Evolutionary conservation across 2,797 vertebrate species (phyloP).

Genomic region (Notamacropus eugenii): DNA sequence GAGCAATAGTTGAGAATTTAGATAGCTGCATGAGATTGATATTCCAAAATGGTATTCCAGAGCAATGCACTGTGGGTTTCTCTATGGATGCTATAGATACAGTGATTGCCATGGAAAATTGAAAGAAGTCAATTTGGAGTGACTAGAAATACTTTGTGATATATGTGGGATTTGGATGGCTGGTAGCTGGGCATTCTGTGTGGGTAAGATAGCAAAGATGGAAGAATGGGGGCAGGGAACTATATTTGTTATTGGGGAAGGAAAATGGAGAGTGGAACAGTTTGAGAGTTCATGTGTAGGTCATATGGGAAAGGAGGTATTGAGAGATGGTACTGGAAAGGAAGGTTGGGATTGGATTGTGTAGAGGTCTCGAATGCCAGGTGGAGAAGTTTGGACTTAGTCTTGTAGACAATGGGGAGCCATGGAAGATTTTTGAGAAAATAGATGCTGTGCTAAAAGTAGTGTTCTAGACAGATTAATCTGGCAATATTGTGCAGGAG

Average conservation of each 20-base stretch:
- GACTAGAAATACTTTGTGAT: neutral
- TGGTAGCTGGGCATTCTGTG: neutral
- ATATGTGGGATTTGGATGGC: neutral
- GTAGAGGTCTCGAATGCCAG: neutral
- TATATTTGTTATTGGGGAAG: neutral
- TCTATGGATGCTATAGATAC: neutral
- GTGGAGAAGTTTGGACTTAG: neutral
- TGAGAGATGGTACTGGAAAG: neutral
- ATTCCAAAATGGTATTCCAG: neutral
- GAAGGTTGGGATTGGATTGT: neutral
- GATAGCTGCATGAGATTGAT: neutral
- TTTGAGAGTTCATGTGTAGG: neutral
- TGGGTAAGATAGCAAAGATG: neutral
- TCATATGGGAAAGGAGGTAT: neutral
- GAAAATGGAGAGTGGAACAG: neutral
- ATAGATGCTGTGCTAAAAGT: neutral
- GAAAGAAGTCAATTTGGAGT: neutral
- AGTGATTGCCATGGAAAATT: neutral
- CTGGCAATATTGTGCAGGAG: neutral
- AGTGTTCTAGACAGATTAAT: neutral
- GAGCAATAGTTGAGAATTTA: neutral
- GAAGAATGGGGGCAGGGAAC: neutral
- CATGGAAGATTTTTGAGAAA: neutral
- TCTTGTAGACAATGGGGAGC: neutral
- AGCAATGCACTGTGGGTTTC: neutral